Base-by-base conservation (phyloP, 2,113 vertebrate species). In the Riparia riparia region DNA sequence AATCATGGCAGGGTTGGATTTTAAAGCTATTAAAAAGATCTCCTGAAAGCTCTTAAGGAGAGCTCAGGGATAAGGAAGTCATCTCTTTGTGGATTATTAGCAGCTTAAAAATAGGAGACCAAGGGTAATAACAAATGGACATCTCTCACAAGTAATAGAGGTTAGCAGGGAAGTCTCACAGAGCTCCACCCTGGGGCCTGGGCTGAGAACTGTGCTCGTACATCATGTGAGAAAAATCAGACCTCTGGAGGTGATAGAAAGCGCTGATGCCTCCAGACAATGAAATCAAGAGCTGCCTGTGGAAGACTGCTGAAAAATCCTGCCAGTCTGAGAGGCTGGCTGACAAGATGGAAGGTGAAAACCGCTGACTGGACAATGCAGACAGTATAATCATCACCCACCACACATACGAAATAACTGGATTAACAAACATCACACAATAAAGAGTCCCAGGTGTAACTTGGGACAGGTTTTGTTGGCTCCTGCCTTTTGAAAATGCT, bases 1-100 rank as follows among this genome's bases (percentile, higher is more conserved):
- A 88, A 93, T 32, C 82, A 26, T 0, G 1, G 79, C 45, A 50
- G 81, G 39, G 80, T 1, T 81, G 68, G 86, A 44, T 60, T 86
- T 68, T 84, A 90, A 92, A 86, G 86, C 80, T 78, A 54, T 95
- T 90, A 83, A 86, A 93, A 74, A 58, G 68, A 96, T 89, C 89
- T 95, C 64, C 80, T 80, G 82, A 72, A 94, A 77, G 90, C 86
- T 92, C 86, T 84, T 86, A 56, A 83, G 70, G 80, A 81, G 26
- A 83, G 34, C 68, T 93, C 22, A 73, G 74, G 70, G 94, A 73
- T 86, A 92, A 93, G 68, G 60, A 72, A 61, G 71, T 70, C 2
- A 8, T 82, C 56, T 93, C 82, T 89, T 92, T 2, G 8, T 47
- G 76, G 80, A 70, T 92, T 90, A 92, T 58, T 41, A 90, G 76